phyloP scores from a whole-genome alignment of 2,888 invertebrate genomes.

The Globia sparganii region DNA sequence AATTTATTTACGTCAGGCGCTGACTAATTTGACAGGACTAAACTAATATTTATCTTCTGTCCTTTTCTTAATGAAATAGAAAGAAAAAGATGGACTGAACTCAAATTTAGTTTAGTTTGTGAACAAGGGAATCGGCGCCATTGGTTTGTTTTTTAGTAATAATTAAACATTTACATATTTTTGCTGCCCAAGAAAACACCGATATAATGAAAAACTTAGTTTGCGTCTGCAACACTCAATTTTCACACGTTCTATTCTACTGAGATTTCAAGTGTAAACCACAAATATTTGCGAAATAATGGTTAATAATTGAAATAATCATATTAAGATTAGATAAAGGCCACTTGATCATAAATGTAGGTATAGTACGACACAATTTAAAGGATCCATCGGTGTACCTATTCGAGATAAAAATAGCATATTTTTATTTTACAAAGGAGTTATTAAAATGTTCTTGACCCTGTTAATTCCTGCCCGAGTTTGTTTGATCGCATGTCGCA shows the following conservation, averaged over 20 bases:
- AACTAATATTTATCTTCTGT: too few species aligned
- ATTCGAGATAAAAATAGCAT: background rate
- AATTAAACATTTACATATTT: constrained; percentile 20
- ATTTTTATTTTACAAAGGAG: background rate
- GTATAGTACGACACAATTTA: constrained; percentile 9
- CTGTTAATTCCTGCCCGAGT: constrained; percentile 1
- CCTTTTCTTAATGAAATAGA: too few species aligned
- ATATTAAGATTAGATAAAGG: constrained; percentile 43
- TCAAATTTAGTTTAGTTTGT: too few species aligned
- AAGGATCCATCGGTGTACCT: constrained; percentile 13
- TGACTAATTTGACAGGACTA: too few species aligned
- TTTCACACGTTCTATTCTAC: constrained; percentile 25
- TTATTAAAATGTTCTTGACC: constrained; percentile 7
- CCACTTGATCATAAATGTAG: constrained; percentile 44
- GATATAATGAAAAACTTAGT: constrained; percentile 8
- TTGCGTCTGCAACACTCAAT: constrained; percentile 15
- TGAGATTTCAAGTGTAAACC: constrained; percentile 44
- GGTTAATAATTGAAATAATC: constrained; percentile 16
- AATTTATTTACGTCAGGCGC: too few species aligned
- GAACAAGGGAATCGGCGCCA: too few species aligned
- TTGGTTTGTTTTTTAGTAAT: constrained; percentile 12
- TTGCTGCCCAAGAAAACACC: constrained; percentile 28
- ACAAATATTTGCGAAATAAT: constrained; percentile 29
- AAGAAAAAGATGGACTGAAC: too few species aligned
- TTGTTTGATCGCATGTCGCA: background rate